A percentile compares a stretch with the other conserved stretches of the same genome.
Evolutionary conservation across 2,888 invertebrate species (phyloP).

Genomic region (Cepaea hortensis): DNA sequence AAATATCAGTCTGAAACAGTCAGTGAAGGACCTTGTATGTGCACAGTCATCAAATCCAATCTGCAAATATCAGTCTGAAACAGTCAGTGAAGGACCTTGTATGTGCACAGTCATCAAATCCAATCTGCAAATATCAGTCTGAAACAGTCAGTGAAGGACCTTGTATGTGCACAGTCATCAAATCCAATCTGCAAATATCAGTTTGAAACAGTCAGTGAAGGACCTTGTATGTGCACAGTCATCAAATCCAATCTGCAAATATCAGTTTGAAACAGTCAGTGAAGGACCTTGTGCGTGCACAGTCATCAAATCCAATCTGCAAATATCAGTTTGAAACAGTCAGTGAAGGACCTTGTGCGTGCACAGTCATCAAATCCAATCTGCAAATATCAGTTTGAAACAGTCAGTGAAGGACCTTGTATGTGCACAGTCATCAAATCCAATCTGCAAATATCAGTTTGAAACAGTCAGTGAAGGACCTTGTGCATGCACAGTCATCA

Average conservation of each 20-base stretch:
- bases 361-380: slow-evolving; percentile 93
- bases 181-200: slow-evolving; percentile 85
- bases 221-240: slow-evolving; percentile 81
- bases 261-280: too few relatives aligned
- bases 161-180: slow-evolving; percentile 82
- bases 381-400: slow-evolving; percentile 66
- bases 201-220: too few relatives aligned
- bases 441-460: slow-evolving; percentile 80
- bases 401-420: too few relatives aligned
- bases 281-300: slow-evolving; percentile 77
- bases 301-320: slow-evolving; percentile 91
- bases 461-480: too few relatives aligned
- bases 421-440: slow-evolving; percentile 88
- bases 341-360: too few relatives aligned
- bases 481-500: slow-evolving; percentile 82
- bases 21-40: too few relatives aligned
- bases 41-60: slow-evolving; percentile 93
- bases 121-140: slow-evolving; percentile 80
- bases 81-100: too few relatives aligned
- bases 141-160: too few relatives aligned
- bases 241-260: slow-evolving; percentile 87
- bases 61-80: slow-evolving; percentile 66
- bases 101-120: slow-evolving; percentile 88
- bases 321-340: slow-evolving; percentile 37
- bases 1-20: slow-evolving; percentile 36